These are phyloP conservation scores for Gonatopus flavifemur DNA, from an alignment of 1,140 invertebrate species.

Conservation along the genomic window DNA sequence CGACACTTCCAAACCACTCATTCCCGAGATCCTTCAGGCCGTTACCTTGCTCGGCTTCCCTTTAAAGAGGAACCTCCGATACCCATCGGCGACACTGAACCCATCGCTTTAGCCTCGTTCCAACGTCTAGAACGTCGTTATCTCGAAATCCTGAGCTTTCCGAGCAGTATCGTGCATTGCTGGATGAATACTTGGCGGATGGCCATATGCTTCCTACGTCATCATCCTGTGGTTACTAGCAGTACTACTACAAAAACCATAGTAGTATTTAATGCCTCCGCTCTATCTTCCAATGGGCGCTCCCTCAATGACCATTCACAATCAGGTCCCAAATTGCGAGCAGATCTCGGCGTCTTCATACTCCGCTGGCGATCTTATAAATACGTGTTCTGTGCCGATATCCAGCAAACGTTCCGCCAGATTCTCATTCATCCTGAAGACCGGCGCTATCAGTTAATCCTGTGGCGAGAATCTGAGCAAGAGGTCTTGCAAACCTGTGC, in stretches of 20 bases:
- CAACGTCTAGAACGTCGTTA: not conserved
- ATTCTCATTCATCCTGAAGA: not conserved
- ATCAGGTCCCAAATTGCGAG: not conserved
- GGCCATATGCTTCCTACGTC: not conserved
- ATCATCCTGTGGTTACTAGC: not conserved
- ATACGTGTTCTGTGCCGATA: not conserved
- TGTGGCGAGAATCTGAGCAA: not conserved
- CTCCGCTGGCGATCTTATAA: not conserved
- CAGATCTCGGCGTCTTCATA: not conserved
- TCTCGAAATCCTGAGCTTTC: not conserved
- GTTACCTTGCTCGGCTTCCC: not conserved
- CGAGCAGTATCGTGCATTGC: not conserved
- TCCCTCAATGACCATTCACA: not conserved
- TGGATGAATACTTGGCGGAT: not conserved
- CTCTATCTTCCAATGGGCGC: not conserved
- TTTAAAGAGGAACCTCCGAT: not conserved
- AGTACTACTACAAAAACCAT: not conserved
- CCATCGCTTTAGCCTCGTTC: not conserved
- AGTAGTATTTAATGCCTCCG: not conserved
- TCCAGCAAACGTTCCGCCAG: conserved; percentile 5
- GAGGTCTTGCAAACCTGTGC: not conserved
- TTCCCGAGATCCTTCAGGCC: not conserved
- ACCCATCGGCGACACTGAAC: not conserved
- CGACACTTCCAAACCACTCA: not conserved
- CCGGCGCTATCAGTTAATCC: not conserved